Base-by-base conservation (phyloP, 2,797 vertebrate species). In the Sphaeramia orbicularis region DNA sequence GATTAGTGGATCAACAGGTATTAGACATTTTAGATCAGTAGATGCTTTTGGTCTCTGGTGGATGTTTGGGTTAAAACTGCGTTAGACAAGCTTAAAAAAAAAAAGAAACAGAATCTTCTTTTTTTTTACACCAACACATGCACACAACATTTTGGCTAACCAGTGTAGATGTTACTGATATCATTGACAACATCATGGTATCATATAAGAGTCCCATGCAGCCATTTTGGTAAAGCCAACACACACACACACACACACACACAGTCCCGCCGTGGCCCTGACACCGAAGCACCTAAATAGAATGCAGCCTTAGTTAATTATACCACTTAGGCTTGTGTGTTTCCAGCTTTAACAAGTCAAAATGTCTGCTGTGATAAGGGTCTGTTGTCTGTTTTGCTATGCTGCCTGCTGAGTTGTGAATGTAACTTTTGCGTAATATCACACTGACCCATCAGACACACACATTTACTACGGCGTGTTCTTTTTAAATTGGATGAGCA, bases 141-240 rank as follows among this genome's bases (percentile, higher is more conserved):
- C n/a, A n/a, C n/a, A n/a, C n/a, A 19, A 53, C 51, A 55, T 9
- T 55, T 42, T 55, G 37, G 27, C 53, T 55, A 7, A 16, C 38
- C 38, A 42, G 14, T 51, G 53, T 8, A 16, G 15, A 30, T 52
- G 35, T 24, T 7, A 14, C 36, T 54, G 5, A 18, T 19, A 16
- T 7, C 37, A 30, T 30, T 56, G 27, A 30, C 21, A 16, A 12
- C 4, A n/a, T n/a, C 8, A 30, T 41, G 10, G 5, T 21, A 24
- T 15, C 7, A 15, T 9, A n/a, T 41, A 41, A 56, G 40, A 16
- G 10, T 30, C 27, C 27, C 27, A 30, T 3, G 27, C 3, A 30
- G 27, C 27, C 7, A 30, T 30, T 30, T 7, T 7, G 27, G 27
- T 30, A 30, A 30, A 30, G 27, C 27, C 27, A 30, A 30, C 27